A percentile compares a stretch with the other conserved stretches of the same genome.
Evolutionary conservation across 2,113 vertebrate species (phyloP).

Genomic region (Heliornis fulica): DNA sequence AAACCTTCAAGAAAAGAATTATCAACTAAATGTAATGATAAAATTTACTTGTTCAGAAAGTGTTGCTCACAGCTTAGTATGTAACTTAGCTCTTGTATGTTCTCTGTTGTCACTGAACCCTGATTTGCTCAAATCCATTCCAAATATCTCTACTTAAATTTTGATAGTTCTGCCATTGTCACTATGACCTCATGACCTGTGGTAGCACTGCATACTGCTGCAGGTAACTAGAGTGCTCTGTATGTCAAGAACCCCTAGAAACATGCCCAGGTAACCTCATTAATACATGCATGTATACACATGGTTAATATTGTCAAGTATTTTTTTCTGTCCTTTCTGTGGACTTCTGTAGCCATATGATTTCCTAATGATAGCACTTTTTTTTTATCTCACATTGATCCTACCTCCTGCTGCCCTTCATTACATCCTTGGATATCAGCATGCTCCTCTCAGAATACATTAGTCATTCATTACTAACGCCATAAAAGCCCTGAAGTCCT

Average conservation of each 20-base stretch:
- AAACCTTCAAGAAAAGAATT: not conserved
- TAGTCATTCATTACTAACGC: conserved; percentile 3
- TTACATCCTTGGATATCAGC: conserved; percentile 34
- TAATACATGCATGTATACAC: not conserved
- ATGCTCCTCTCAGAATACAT: conserved; percentile 6
- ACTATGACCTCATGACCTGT: rapidly evolving
- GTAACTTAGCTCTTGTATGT: not conserved
- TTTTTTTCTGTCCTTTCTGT: not conserved
- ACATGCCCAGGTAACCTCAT: not conserved
- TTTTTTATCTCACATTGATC: conserved; percentile 39
- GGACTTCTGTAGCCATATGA: not conserved
- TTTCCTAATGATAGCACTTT: conserved; percentile 13
- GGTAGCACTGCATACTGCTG: not conserved
- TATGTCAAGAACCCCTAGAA: not conserved
- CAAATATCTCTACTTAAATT: not conserved
- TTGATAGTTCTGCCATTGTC: not conserved
- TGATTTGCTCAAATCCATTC: not conserved
- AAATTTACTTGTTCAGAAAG: not conserved
- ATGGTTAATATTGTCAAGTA: not conserved
- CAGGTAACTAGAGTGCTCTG: not conserved
- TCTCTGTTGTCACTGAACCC: not conserved
- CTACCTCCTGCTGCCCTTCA: conserved; percentile 10
- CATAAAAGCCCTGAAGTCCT: conserved; percentile 11
- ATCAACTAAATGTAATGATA: not conserved
- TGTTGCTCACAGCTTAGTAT: not conserved